Evolutionary conservation across 2,797 vertebrate species (phyloP).

Genomic region (Mormyrus proboscirostris): DNA sequence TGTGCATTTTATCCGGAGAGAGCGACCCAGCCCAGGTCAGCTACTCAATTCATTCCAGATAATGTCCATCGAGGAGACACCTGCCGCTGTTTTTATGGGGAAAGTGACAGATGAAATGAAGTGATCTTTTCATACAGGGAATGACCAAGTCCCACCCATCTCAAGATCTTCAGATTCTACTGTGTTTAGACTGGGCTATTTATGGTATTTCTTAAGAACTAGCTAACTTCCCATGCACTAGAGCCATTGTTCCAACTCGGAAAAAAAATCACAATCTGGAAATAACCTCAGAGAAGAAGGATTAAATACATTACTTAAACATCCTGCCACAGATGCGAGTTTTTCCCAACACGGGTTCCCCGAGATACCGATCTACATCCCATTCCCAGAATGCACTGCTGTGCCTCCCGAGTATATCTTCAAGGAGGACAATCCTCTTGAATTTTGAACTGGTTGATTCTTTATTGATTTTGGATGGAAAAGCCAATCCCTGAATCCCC

Average conservation of each 20-base stretch:
- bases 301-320: not conserved
- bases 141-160: not conserved
- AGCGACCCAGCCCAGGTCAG: not conserved
- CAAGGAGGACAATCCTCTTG: not conserved
- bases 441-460: not conserved
- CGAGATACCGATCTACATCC: not conserved
- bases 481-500: not conserved
- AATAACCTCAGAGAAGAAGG: not conserved
- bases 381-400: not conserved
- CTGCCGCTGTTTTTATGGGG: not conserved
- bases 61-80: not conserved
- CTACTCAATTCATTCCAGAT: not conserved
- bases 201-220: not conserved
- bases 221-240: not conserved
- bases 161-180: not conserved
- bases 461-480: not conserved
- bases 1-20: not conserved
- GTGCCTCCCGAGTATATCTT: not conserved
- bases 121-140: not conserved
- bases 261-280: conserved; percentile 12
- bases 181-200: conserved; percentile 9
- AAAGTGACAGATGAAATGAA: not conserved
- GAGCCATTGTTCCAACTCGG: not conserved
- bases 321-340: not conserved
- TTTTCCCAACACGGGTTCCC: not conserved